Evolutionary conservation across 1,140 invertebrate species (phyloP).

Genomic region (Camponotus vicinus): DNA sequence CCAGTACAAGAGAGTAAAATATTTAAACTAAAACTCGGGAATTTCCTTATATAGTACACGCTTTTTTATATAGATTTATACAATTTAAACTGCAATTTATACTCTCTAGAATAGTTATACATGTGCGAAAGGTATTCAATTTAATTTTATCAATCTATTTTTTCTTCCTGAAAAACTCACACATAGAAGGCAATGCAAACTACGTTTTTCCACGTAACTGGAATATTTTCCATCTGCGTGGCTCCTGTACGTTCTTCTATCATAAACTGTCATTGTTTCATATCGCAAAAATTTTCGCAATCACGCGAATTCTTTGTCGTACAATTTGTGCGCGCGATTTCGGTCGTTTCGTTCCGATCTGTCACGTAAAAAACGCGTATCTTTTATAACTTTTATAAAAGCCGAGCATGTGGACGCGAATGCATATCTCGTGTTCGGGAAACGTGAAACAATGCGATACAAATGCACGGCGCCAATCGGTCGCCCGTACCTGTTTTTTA

Average conservation of each 20-base stretch:
- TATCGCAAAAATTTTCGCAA: slow-evolving; percentile 38
- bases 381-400: slow-evolving; percentile 42
- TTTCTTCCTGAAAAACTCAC: too few species aligned
- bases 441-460: slow-evolving; percentile 77
- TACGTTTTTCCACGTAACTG: slow-evolving; percentile 13
- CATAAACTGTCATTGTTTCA: slow-evolving; percentile 7
- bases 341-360: slow-evolving; percentile 22
- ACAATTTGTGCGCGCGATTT: slow-evolving; percentile 28
- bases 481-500: slow-evolving; percentile 19
- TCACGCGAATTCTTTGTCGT: slow-evolving; percentile 43
- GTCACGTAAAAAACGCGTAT: slow-evolving; percentile 44
- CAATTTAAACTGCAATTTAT: not conserved
- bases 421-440: slow-evolving; percentile 65
- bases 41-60: not conserved
- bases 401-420: slow-evolving; percentile 24
- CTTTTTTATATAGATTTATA: not conserved
- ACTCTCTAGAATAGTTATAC: not conserved
- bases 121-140: not conserved
- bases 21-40: not conserved
- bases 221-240: slow-evolving; percentile 3
- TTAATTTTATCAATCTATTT: not conserved
- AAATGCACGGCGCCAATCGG: slow-evolving; percentile 67
- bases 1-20: not conserved
- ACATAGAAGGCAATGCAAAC: not conserved
- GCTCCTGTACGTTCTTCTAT: slow-evolving; percentile 14